Conservation (phyloP, 2,113 vertebrate genomes). For the Proterorhinus semilunaris region DNA sequence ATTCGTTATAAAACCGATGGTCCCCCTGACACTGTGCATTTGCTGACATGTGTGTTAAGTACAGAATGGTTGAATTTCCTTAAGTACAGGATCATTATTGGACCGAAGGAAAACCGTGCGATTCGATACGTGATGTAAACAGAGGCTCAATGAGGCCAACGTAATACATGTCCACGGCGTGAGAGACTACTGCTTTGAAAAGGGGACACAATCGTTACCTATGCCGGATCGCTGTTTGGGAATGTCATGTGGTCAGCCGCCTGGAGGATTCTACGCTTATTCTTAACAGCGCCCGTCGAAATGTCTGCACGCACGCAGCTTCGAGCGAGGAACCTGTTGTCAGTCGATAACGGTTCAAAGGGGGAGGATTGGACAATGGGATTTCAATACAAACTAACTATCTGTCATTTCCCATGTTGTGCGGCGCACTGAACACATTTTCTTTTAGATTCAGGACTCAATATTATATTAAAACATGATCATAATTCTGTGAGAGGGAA, state of each 20-base stretch:
- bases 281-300: background rate
- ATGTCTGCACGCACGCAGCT: too few species aligned
- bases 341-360: background rate
- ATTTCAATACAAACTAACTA: background rate
- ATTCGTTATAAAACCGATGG: too few species aligned
- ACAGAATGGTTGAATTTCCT: conserved; percentile 12
- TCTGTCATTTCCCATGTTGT: too few species aligned
- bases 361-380: too few species aligned
- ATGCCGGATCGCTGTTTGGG: background rate
- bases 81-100: conserved; percentile 30
- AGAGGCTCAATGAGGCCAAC: too few species aligned
- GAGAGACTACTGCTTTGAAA: conserved; percentile 5
- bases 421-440: too few species aligned
- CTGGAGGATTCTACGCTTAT: background rate
- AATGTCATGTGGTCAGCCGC: background rate
- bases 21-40: too few species aligned
- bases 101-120: conserved; percentile 25
- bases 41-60: conserved; percentile 25
- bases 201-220: background rate
- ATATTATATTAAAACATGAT: too few species aligned
- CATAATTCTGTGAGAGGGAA: too few species aligned
- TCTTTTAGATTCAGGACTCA: too few species aligned
- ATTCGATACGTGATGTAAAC: too few species aligned
- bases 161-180: background rate
- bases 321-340: background rate